Evolutionary conservation across 2,113 vertebrate species (phyloP), one percentile per base, ranked within the genome.

Genomic region (Thryonomys swinderianus): DNA sequence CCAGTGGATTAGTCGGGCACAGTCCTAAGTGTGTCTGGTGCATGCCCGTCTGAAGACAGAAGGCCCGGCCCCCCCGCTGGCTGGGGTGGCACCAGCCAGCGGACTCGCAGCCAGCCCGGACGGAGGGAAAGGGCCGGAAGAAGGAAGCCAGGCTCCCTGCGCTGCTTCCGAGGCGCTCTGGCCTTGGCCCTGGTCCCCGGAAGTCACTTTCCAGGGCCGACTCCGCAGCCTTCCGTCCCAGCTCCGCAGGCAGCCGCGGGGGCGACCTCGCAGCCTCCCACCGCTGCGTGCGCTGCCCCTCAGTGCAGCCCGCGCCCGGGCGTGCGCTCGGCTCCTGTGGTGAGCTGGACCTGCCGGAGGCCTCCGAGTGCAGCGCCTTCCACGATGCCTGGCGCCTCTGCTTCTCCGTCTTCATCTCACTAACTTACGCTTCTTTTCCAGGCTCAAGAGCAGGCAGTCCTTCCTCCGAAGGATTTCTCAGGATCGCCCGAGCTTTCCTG

Each of bases 381-480:
- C 23, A n/a, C 40, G 7, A 32, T n/a, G 0, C 18, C 42, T 6
- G 61, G 30, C 48, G 67, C 61, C 51, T 90, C 61, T 69, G 3
- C 16, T 32, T 93, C 30, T 23, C 69, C 69, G 61, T 25, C 34
- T 79, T 84, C 32, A 30, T 69, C 66, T 90, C 88, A 82, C 17
- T 66, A 73, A 48, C 27, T 80, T 27, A 80, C 4, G n/a, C 42
- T 88, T 94, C 16, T 61, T 81, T 95, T 96, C 79, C 83, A 96
- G 91, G 71, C 85, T 73, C 48, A 59, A 66, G 16, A 85, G 78
- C 62, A 94, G 18, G 32, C 3, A 85, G 21, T 16, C 0, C 11
- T 82, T 45, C 40, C 4, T 74, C 42, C 74, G 21, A 67, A 94
- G 66, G 69, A 64, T 25, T 32, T 80, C 67, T 79, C 34, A 32